Percentiles rank a stretch among this genome's conserved stretches.
Evolutionary conservation across 1,140 invertebrate genomes (phyloP).

Genomic region (Mactra quadrangularis): DNA sequence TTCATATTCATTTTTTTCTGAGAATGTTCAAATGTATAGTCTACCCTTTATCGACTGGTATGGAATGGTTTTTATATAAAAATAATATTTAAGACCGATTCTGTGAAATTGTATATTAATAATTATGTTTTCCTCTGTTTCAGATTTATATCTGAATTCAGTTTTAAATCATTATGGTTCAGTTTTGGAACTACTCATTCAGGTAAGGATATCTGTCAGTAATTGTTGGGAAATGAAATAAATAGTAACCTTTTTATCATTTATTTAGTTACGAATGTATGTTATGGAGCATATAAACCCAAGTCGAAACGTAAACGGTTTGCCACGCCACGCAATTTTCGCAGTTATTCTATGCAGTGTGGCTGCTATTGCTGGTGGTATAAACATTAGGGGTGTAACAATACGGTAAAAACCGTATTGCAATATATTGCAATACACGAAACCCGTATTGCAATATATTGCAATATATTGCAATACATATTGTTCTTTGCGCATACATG

Average conservation of each 20-base stretch:
- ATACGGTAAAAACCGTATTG: too few relatives aligned
- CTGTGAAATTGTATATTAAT: neutral
- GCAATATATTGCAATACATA: too few relatives aligned
- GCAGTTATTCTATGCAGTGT: too few relatives aligned
- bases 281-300: neutral
- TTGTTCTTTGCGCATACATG: too few relatives aligned
- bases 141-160: slow-evolving; percentile 38
- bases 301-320: neutral
- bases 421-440: too few relatives aligned
- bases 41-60: neutral
- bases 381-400: too few relatives aligned
- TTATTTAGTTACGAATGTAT: neutral
- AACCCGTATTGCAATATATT: too few relatives aligned
- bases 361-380: too few relatives aligned
- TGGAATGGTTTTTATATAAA: neutral
- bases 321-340: neutral
- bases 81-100: neutral
- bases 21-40: too few relatives aligned
- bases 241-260: neutral
- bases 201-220: neutral
- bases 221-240: neutral
- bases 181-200: neutral
- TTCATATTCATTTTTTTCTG: neutral
- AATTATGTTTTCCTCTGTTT: neutral
- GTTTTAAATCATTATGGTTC: slow-evolving; percentile 18